phyloP scores from a whole-genome alignment of 1,140 invertebrate genomes.

The Dolichoris vasculosae region DNA sequence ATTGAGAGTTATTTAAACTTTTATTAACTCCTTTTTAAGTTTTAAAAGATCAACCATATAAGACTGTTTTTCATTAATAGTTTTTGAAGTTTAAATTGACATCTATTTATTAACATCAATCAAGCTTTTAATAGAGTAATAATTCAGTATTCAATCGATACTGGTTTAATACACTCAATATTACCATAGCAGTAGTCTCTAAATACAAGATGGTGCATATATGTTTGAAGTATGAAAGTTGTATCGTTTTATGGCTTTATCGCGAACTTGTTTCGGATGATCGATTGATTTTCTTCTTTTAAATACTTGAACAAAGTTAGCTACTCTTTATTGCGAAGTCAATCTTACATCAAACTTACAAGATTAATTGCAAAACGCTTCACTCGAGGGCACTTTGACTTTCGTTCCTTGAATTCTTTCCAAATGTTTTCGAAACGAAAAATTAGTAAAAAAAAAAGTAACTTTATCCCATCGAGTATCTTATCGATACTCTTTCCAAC shows the following conservation, averaged over 20 bases:
- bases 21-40: not conserved
- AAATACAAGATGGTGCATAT: not conserved
- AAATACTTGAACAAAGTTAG: constrained; percentile 22
- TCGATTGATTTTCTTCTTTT: constrained; percentile 39
- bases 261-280: constrained; percentile 18
- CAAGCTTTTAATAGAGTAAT: constrained; percentile 21
- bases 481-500: too few species aligned
- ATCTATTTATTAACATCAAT: constrained; percentile 27
- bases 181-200: not conserved
- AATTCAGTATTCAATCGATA: constrained; percentile 14
- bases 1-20: not conserved
- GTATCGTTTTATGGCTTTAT: constrained; percentile 10
- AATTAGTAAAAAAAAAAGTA: not conserved
- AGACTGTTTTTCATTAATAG: not conserved
- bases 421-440: not conserved
- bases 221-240: constrained; percentile 7
- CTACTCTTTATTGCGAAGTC: constrained; percentile 29
- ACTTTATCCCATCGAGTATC: too few species aligned
- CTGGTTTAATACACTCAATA: not conserved
- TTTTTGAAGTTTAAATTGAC: constrained; percentile 11
- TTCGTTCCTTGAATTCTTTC: not conserved
- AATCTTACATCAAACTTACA: constrained; percentile 38
- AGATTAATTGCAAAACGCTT: constrained; percentile 38
- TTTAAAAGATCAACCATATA: not conserved
- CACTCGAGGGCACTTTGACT: constrained; percentile 19